phyloP scores from a whole-genome alignment of 92 coral and sea anemone species.

The Bergia sp. region DNA sequence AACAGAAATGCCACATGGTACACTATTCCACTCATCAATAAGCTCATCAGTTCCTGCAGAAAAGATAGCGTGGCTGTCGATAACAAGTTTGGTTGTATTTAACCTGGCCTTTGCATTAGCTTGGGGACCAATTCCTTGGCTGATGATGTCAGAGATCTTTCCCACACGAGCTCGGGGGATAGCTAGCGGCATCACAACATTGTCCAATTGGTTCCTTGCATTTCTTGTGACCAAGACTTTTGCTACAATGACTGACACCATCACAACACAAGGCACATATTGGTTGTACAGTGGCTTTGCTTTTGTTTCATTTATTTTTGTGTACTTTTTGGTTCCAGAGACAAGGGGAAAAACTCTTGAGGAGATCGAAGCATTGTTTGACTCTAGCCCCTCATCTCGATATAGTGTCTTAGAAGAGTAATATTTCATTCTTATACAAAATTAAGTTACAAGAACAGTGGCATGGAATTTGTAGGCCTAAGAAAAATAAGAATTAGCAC shows the following conservation, averaged over 20 bases:
- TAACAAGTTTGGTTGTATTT: slow-evolving; percentile 63
- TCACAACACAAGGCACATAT: slow-evolving; percentile 72
- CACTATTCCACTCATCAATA: slow-evolving; percentile 17
- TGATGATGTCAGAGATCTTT: slow-evolving; percentile 86
- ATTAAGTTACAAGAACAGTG: no score
- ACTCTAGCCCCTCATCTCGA: background rate
- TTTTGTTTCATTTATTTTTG: slow-evolving; percentile 76
- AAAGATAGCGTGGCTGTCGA: slow-evolving; percentile 76
- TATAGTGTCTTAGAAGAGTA: background rate
- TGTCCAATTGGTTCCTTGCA: slow-evolving; percentile 66
- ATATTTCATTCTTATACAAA: background rate
- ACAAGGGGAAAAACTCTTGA: slow-evolving; percentile 94
- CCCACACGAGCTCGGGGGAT: slow-evolving; percentile 89
- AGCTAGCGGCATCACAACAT: slow-evolving; percentile 81
- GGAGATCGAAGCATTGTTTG: slow-evolving; percentile 80
- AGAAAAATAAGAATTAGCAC: no score
- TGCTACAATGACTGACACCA: slow-evolving; percentile 45
- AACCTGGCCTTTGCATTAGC: slow-evolving; percentile 70
- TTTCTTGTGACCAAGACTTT: slow-evolving; percentile 79
- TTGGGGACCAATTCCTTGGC: slow-evolving; percentile 99
- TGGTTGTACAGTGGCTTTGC: slow-evolving; percentile 86
- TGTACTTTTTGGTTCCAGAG: slow-evolving; percentile 78
- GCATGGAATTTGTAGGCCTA: no score
- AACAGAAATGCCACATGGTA: background rate
- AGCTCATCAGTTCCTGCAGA: slow-evolving; percentile 62